Percentiles rank a stretch among this genome's conserved stretches.
These are phyloP conservation scores for Atlantisia rogersi DNA, from an alignment of 2,113 vertebrate species.

Conservation along the genomic window DNA sequence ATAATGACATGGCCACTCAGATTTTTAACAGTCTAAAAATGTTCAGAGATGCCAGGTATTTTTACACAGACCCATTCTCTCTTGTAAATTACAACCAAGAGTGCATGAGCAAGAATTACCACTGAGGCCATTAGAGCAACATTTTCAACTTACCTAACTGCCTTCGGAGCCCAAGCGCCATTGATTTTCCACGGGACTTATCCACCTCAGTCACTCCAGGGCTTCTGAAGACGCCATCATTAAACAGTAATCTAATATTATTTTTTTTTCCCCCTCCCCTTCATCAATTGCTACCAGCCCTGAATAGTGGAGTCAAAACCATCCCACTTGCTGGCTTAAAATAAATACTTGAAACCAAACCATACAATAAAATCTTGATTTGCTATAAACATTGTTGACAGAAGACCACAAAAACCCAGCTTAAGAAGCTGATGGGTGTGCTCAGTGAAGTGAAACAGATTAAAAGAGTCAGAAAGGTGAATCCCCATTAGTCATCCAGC, in stretches of 20 bases:
- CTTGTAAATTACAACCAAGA: neutral
- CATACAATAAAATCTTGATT: neutral
- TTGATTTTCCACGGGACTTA: conserved; percentile 51
- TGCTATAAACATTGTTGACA: neutral
- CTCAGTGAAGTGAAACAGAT: conserved; percentile 33
- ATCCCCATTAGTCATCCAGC: neutral
- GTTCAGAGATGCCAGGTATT: neutral
- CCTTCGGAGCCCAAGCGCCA: conserved; percentile 24
- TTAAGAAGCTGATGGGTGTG: neutral
- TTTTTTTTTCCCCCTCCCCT: neutral
- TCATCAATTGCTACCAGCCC: conserved; percentile 17
- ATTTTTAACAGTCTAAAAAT: neutral
- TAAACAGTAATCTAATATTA: conserved; percentile 50
- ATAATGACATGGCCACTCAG: neutral
- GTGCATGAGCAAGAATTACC: neutral
- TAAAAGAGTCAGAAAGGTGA: neutral
- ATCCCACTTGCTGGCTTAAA: neutral
- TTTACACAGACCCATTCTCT: conserved; percentile 16
- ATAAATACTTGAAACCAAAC: neutral
- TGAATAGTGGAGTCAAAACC: neutral
- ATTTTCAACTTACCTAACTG: conserved; percentile 40
- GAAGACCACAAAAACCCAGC: neutral
- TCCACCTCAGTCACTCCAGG: conserved; percentile 8
- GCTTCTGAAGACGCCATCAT: conserved; percentile 47
- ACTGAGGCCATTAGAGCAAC: conserved; percentile 44